These are phyloP conservation scores for Apodemia duryi DNA, from an alignment of 2,888 invertebrate species.

Conservation along the genomic window DNA sequence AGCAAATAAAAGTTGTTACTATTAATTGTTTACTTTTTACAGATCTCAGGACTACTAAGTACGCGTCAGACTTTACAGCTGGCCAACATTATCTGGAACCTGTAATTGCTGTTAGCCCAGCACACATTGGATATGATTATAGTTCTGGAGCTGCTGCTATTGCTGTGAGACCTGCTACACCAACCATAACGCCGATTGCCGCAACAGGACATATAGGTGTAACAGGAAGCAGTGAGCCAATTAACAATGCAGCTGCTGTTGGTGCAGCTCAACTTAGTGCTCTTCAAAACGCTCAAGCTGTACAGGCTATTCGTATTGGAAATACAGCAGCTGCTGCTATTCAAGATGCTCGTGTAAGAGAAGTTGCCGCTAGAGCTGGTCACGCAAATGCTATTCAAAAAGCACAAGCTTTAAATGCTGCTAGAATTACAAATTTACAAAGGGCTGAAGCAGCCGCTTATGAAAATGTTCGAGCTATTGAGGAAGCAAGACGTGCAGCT, in stretches of 20 bases:
- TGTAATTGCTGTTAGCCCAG: conserved; percentile 24
- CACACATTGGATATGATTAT: background rate
- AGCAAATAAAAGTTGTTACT: no score
- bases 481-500: conserved; percentile 63
- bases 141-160: background rate
- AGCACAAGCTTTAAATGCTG: conserved; percentile 64
- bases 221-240: conserved; percentile 38
- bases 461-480: conserved; percentile 45
- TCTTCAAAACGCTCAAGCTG: conserved; percentile 70
- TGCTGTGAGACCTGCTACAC: conserved; percentile 11
- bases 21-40: background rate
- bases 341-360: conserved; percentile 63
- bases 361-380: conserved; percentile 63
- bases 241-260: conserved; percentile 63
- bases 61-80: conserved; percentile 45
- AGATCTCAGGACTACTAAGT: conserved; percentile 34
- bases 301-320: conserved; percentile 62
- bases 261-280: conserved; percentile 69
- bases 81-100: conserved; percentile 41
- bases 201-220: conserved; percentile 18
- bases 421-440: background rate
- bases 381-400: conserved; percentile 64
- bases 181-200: conserved; percentile 10
- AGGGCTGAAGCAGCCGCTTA: background rate
- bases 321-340: conserved; percentile 69